phyloP scores from a whole-genome alignment of 2,888 invertebrate species.

The Heteromyza rotundicornis region DNA sequence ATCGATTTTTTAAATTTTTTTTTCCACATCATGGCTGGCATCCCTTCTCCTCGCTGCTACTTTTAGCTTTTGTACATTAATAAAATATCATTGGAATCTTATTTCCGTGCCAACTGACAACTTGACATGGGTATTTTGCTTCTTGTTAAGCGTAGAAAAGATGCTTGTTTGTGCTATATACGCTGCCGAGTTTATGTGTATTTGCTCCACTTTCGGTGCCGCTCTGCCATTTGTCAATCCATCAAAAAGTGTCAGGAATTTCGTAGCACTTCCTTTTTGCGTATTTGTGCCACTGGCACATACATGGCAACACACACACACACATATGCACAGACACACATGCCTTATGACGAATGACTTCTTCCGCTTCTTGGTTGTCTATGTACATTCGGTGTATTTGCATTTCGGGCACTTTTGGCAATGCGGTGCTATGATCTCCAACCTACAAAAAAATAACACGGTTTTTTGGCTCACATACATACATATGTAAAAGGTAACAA shows the following conservation, averaged over 20 bases:
- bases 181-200: not conserved
- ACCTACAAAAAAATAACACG: too few species aligned
- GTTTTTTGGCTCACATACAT: too few species aligned
- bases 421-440: too few species aligned
- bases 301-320: not conserved
- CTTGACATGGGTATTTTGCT: not conserved
- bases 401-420: not conserved
- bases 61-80: too few species aligned
- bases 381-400: not conserved
- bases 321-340: not conserved
- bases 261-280: not conserved
- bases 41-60: too few species aligned
- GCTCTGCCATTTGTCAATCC: slow-evolving; percentile 4
- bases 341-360: not conserved
- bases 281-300: not conserved
- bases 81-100: too few species aligned
- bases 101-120: not conserved
- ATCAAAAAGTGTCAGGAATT: slow-evolving; percentile 1
- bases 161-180: too few species aligned
- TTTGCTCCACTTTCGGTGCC: not conserved
- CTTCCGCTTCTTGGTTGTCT: not conserved
- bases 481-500: too few species aligned
- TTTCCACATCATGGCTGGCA: too few species aligned
- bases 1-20: too few species aligned
- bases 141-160: too few species aligned